Conservation (phyloP, 2,888 invertebrate species). For the Drosophila cyrtoloma region DNA sequence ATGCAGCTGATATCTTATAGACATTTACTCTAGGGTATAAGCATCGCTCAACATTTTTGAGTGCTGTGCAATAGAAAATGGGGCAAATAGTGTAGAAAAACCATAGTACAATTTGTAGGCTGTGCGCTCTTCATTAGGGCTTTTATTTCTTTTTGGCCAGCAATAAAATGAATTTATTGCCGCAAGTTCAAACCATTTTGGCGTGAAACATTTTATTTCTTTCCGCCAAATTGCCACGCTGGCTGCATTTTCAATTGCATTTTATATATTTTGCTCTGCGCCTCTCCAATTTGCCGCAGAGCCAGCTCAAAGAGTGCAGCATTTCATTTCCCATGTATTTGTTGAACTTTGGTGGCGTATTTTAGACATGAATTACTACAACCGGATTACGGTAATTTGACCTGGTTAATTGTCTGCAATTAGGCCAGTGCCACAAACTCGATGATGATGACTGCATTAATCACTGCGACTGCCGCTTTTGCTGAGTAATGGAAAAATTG, state of each 20-base stretch:
- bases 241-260: slow-evolving; percentile 78
- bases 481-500: background rate
- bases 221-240: slow-evolving; percentile 42
- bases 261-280: slow-evolving; percentile 35
- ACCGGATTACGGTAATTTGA: slow-evolving; percentile 35
- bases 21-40: background rate
- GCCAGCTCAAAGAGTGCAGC: slow-evolving; percentile 26
- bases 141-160: slow-evolving; percentile 42
- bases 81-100: slow-evolving; percentile 1
- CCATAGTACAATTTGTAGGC: slow-evolving; percentile 71
- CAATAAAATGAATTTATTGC: slow-evolving; percentile 70
- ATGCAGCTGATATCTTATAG: background rate
- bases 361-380: slow-evolving; percentile 29
- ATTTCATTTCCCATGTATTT: slow-evolving; percentile 65
- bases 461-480: background rate
- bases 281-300: slow-evolving; percentile 37
- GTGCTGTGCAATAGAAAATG: slow-evolving; percentile 10
- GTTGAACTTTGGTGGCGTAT: slow-evolving; percentile 47
- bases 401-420: slow-evolving; percentile 54
- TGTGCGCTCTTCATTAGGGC: slow-evolving; percentile 62
- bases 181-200: slow-evolving; percentile 72
- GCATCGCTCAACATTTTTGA: slow-evolving; percentile 40
- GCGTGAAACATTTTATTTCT: slow-evolving; percentile 42
- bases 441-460: slow-evolving; percentile 17
- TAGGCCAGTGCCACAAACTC: slow-evolving; percentile 16